Percentiles rank a stretch among this genome's conserved stretches.
phyloP scores from a whole-genome alignment of 1,140 invertebrate species.

The Akabosia matsudoensis region DNA sequence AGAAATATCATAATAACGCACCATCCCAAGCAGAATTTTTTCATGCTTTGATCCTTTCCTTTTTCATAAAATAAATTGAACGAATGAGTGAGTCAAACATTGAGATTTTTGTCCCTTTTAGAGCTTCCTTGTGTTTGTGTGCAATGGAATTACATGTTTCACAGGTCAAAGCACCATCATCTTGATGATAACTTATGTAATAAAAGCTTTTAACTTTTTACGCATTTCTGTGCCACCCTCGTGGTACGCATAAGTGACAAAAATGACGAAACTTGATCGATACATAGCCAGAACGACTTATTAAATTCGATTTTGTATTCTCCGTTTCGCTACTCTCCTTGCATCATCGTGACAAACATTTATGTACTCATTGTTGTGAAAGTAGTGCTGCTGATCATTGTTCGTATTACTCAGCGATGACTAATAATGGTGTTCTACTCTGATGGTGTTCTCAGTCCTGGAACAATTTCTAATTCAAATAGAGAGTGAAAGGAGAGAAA shows the following conservation, averaged over 20 bases:
- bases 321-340: neutral
- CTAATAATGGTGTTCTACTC: neutral
- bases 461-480: constrained; percentile 5
- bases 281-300: neutral
- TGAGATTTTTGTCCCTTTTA: too few species aligned
- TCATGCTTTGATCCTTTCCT: neutral
- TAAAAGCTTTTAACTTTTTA: neutral
- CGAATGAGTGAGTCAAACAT: neutral
- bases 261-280: neutral
- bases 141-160: neutral
- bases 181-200: neutral
- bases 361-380: too few species aligned
- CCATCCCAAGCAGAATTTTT: too few species aligned
- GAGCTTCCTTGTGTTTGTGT: too few species aligned
- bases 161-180: constrained; percentile 3
- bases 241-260: neutral
- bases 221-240: neutral
- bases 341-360: too few species aligned
- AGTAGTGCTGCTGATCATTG: too few species aligned
- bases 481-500: neutral
- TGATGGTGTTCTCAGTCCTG: neutral
- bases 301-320: neutral
- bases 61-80: neutral
- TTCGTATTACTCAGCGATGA: neutral
- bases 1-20: too few species aligned